Evolutionary conservation across 2,797 vertebrate genomes (phyloP).

Genomic region (Cyclopterus lumpus): DNA sequence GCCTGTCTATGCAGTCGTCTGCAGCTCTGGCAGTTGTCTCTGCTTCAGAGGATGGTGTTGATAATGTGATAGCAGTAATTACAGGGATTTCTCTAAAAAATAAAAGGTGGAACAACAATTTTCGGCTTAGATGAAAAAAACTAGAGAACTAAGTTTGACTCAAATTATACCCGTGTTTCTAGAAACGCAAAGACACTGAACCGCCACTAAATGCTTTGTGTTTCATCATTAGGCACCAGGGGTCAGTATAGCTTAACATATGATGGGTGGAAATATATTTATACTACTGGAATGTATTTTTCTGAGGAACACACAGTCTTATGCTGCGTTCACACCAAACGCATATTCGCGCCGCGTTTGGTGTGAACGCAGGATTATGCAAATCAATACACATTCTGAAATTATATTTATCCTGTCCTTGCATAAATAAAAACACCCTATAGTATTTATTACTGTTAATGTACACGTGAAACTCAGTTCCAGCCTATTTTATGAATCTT

Average conservation of each 20-base stretch:
- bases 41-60: neutral
- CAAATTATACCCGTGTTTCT: neutral
- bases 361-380: too few species aligned
- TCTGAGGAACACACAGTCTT: neutral
- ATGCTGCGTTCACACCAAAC: too few species aligned
- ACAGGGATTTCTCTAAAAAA: neutral
- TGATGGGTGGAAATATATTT: neutral
- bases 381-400: neutral
- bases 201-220: neutral
- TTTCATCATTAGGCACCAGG: conserved; percentile 63
- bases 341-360: too few species aligned
- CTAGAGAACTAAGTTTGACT: neutral
- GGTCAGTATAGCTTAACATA: conserved; percentile 63
- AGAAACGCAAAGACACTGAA: neutral
- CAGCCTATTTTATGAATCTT: neutral
- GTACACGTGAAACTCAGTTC: neutral
- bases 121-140: neutral
- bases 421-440: neutral
- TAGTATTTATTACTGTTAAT: neutral
- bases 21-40: neutral
- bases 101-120: neutral
- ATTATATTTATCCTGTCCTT: neutral
- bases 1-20: neutral
- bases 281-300: neutral
- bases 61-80: neutral